A percentile compares a stretch with the other conserved stretches of the same genome.
These are phyloP conservation scores for Charadrius vociferus DNA, from an alignment of 2,113 vertebrate species.

Conservation along the genomic window DNA sequence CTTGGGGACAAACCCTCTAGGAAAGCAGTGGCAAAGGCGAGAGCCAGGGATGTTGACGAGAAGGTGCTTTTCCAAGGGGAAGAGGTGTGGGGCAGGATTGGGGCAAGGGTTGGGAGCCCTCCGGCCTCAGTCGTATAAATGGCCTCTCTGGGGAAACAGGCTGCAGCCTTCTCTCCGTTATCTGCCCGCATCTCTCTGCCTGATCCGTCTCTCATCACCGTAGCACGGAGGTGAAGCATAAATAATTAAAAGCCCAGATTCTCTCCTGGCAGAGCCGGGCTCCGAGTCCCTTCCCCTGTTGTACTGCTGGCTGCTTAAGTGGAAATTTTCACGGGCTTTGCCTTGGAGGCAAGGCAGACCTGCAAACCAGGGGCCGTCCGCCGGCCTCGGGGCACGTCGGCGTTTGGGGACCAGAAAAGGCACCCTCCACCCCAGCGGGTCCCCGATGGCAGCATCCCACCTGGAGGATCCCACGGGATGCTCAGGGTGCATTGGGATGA, in stretches of 20 bases:
- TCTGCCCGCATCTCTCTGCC: neutral
- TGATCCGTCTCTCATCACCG: neutral
- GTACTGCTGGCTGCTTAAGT: neutral
- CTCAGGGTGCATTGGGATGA: neutral
- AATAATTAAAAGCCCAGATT: constrained; percentile 9
- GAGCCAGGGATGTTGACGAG: neutral
- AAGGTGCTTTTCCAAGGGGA: neutral
- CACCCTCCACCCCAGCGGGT: neutral
- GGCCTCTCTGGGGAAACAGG: neutral
- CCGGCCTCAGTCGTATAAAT: rapidly evolving
- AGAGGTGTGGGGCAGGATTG: neutral
- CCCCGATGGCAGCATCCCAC: neutral
- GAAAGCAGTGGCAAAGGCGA: neutral
- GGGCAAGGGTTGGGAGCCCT: neutral
- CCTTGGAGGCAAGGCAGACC: neutral
- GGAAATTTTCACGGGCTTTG: neutral
- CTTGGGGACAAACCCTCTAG: neutral
- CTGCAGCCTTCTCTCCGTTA: neutral
- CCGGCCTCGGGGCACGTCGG: rapidly evolving
- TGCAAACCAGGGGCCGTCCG: neutral
- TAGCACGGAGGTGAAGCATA: neutral
- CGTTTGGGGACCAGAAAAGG: neutral
- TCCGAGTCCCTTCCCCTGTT: neutral
- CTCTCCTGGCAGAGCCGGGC: neutral
- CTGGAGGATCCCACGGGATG: neutral